Base-by-base conservation (phyloP, 2,888 invertebrate species). In the Prenolepis imparis region DNA sequence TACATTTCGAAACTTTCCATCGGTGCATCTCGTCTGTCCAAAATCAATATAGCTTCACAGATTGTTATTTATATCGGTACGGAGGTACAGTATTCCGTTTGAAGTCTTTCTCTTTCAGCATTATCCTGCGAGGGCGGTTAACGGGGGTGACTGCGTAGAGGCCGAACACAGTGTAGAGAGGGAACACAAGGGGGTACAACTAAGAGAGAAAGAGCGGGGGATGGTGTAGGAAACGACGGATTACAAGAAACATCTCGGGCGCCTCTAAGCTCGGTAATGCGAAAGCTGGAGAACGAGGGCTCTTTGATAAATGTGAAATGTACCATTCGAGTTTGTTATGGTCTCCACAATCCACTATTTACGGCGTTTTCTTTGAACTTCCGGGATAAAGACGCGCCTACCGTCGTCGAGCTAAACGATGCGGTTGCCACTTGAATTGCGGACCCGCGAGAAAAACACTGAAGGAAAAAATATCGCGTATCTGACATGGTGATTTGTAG, bases 281-380 rank as follows among this genome's bases (percentile, higher is more conserved):
- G 84, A 84, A 77, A 82, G 82, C 77, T 80, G 86, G 86, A 74
- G 87, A 84, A 86, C 88, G 87, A 88, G 85, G 90, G 89, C 90
- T 90, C 90, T 90, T 90, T 90, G 90, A 90, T 90, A 90, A 90
- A 90, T 90, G 90, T 89, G 89, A 90, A 90, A 90, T 90, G 88
- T 90, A 90, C 88, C 89, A 89, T 90, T 90, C 89, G 89, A 88
- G 89, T 90, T 90, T 90, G 90, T 90, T 90, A 90, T 89, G 90
- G 90, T 89, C 83, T 85, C 86, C 84, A 83, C 89, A 85, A 90
- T 90, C 86, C 86, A 85, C 88, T 90, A 90, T 90, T 90, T 90
- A 88, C 90, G 84, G 78, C 82, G 88, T 88, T 90, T 90, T 90
- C 90, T 90, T 90, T 90, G 90, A 90, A 90, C 89, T 88, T 86